These are phyloP conservation scores for Nymphalis c-album DNA, from an alignment of 2,888 invertebrate genomes.

Conservation along the genomic window DNA sequence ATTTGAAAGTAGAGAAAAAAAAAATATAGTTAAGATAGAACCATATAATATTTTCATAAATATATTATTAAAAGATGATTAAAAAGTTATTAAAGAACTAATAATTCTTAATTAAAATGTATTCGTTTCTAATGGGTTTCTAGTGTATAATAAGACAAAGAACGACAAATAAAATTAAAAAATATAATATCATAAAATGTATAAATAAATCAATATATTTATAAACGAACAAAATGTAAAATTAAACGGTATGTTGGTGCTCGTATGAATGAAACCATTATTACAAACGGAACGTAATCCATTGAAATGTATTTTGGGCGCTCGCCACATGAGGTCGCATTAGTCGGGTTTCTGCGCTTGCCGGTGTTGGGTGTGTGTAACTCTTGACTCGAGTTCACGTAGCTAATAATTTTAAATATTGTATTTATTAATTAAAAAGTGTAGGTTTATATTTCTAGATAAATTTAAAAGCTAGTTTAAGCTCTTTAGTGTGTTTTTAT, in stretches of 20 bases:
- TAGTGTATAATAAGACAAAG: too few relatives aligned
- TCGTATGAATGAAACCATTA: slow-evolving; percentile 28
- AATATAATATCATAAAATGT: too few relatives aligned
- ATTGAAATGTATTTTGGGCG: slow-evolving; percentile 55
- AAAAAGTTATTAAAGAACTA: background rate
- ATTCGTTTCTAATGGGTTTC: too few relatives aligned
- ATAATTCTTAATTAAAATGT: too few relatives aligned
- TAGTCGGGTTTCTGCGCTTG: slow-evolving; percentile 79
- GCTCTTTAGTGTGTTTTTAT: slow-evolving; percentile 52
- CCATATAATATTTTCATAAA: background rate
- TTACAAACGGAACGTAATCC: slow-evolving; percentile 31
- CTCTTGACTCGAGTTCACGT: slow-evolving; percentile 68
- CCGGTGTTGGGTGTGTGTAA: slow-evolving; percentile 62
- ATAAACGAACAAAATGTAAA: slow-evolving; percentile 1
- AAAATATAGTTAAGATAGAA: background rate
- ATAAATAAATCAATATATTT: too few relatives aligned
- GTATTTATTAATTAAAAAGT: slow-evolving; percentile 40
- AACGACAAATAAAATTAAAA: too few relatives aligned
- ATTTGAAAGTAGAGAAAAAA: slow-evolving; percentile 1
- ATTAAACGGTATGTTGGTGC: slow-evolving; percentile 9
- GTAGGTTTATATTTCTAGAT: slow-evolving; percentile 33
- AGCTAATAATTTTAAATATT: slow-evolving; percentile 57
- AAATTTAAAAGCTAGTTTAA: slow-evolving; percentile 38
- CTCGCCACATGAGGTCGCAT: slow-evolving; percentile 56
- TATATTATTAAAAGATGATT: background rate